Percentiles rank a stretch among this genome's conserved stretches.
These are phyloP conservation scores for Conistra vaccinii DNA, from an alignment of 2,888 invertebrate genomes.

Conservation along the genomic window DNA sequence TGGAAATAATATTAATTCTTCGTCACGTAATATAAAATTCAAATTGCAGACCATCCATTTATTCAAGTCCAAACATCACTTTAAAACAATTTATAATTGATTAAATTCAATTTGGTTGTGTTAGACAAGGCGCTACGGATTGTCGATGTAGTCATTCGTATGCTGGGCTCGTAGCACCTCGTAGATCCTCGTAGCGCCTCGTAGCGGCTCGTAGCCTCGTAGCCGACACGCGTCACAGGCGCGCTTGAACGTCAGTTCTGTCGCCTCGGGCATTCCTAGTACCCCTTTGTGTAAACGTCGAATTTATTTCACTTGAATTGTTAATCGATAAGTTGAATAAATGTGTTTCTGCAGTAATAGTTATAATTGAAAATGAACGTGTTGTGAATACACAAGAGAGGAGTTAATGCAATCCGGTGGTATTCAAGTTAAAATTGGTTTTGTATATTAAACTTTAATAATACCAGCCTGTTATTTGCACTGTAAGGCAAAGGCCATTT, in stretches of 20 bases:
- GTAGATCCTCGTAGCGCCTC: slow-evolving; percentile 64
- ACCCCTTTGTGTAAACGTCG: slow-evolving; percentile 62
- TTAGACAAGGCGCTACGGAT: slow-evolving; percentile 53
- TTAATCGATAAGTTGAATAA: slow-evolving; percentile 59
- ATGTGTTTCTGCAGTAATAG: slow-evolving; percentile 36
- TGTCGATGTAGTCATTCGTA: slow-evolving; percentile 68
- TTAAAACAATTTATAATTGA: slow-evolving; percentile 60
- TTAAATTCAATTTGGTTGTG: slow-evolving; percentile 61
- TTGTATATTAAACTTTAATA: neutral
- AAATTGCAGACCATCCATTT: slow-evolving; percentile 4
- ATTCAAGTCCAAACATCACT: slow-evolving; percentile 28
- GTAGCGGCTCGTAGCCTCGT: slow-evolving; percentile 66
- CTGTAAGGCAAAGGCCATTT: neutral
- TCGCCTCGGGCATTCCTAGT: slow-evolving; percentile 65
- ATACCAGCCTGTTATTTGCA: neutral
- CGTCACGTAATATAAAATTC: neutral
- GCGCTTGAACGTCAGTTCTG: slow-evolving; percentile 65
- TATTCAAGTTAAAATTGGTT: neutral
- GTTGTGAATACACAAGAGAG: slow-evolving; percentile 24
- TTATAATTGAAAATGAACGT: slow-evolving; percentile 53
- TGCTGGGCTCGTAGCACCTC: slow-evolving; percentile 65
- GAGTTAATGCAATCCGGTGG: neutral
- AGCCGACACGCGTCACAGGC: slow-evolving; percentile 69
- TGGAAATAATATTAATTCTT: slow-evolving; percentile 17
- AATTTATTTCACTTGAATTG: slow-evolving; percentile 61